Percentiles rank a stretch among this genome's conserved stretches.
Conservation (phyloP, 2,797 vertebrate genomes). For the Caiman crocodilus region DNA sequence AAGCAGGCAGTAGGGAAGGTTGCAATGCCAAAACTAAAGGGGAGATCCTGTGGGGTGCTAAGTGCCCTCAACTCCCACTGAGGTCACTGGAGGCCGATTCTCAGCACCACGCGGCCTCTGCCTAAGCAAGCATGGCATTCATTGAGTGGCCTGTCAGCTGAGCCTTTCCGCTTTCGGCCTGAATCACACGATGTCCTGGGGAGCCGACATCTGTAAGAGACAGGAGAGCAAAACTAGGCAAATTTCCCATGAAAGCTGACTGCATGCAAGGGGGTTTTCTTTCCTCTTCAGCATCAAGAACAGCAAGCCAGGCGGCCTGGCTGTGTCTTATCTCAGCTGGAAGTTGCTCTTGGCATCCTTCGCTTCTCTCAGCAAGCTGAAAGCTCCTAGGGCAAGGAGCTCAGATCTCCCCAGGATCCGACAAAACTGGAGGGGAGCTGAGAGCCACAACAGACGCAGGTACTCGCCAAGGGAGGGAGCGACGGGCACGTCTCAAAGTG, state of each 20-base stretch:
- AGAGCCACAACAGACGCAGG: neutral
- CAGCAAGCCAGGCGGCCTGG: neutral
- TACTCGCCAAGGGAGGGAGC: neutral
- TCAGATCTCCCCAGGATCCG: fast-evolving
- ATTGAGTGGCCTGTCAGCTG: neutral
- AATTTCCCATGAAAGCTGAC: neutral
- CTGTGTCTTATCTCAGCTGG: neutral
- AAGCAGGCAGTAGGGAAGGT: neutral
- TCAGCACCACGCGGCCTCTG: neutral
- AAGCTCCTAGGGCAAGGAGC: fast-evolving
- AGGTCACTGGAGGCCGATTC: neutral
- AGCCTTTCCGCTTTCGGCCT: neutral
- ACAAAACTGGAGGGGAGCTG: neutral
- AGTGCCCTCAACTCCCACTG: neutral
- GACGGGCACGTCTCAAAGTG: neutral
- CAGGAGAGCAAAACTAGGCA: neutral
- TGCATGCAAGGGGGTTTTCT: neutral
- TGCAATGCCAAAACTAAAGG: neutral
- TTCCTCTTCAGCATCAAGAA: neutral
- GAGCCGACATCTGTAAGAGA: neutral
- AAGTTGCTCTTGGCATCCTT: neutral
- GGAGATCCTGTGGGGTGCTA: neutral
- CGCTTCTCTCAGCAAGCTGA: neutral
- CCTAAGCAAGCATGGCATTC: neutral
- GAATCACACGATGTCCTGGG: neutral